These are phyloP conservation scores for Nycticorax nycticorax DNA, from an alignment of 2,113 vertebrate genomes.

Conservation along the genomic window DNA sequence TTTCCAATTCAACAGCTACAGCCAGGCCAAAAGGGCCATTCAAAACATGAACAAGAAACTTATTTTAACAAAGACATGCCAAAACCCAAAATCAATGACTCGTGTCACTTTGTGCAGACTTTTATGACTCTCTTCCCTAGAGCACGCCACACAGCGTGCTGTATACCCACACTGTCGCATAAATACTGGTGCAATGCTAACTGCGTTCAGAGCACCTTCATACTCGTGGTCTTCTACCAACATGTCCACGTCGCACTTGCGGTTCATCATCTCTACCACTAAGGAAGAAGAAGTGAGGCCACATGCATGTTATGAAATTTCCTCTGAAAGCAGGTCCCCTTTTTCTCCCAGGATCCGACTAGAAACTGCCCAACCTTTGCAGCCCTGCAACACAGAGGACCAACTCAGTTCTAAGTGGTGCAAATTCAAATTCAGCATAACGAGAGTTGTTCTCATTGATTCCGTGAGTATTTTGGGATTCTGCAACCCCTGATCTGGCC, in stretches of 20 bases:
- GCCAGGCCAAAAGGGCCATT: not conserved
- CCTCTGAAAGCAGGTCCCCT: not conserved
- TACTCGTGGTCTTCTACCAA: not conserved
- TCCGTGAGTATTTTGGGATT: not conserved
- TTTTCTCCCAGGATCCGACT: not conserved
- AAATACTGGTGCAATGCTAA: not conserved
- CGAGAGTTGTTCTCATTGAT: not conserved
- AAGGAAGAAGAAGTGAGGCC: not conserved
- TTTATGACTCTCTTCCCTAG: not conserved
- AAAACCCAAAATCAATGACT: not conserved
- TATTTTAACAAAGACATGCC: not conserved
- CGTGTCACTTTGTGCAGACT: not conserved
- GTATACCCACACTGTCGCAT: rapidly evolving
- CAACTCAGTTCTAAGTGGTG: not conserved
- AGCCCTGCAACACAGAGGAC: not conserved
- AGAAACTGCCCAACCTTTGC: not conserved
- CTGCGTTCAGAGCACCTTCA: not conserved
- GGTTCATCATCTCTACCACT: not conserved
- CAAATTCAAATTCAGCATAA: not conserved
- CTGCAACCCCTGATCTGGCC: not conserved
- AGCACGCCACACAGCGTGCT: rapidly evolving
- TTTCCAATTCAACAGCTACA: not conserved
- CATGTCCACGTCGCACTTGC: not conserved
- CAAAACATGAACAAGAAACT: not conserved
- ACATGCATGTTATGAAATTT: not conserved